A percentile compares a stretch with the other conserved stretches of the same genome.
Conservation (phyloP, 2,888 invertebrate genomes). For the Apantesis nais region DNA sequence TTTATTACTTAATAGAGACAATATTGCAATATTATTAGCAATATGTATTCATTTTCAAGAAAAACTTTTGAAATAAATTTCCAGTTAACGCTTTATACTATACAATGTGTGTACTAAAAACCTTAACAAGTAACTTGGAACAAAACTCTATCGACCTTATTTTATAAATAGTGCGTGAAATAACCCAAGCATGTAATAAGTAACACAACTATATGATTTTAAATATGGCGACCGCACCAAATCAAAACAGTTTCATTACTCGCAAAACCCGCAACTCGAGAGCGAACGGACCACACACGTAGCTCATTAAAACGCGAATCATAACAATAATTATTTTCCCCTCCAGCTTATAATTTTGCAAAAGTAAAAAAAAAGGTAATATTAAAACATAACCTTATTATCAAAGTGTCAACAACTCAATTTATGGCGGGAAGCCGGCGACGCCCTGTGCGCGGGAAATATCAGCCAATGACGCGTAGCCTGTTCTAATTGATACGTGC, state of each 20-base stretch:
- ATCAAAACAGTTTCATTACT: slow-evolving; percentile 75
- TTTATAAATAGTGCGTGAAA: slow-evolving; percentile 34
- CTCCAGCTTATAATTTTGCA: slow-evolving; percentile 81
- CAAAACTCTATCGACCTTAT: slow-evolving; percentile 10
- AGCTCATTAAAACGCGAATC: slow-evolving; percentile 78
- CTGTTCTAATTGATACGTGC: slow-evolving; percentile 46
- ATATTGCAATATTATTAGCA: too few relatives aligned
- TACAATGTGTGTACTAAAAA: background rate
- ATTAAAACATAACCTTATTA: slow-evolving; percentile 84
- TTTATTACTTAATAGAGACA: too few relatives aligned
- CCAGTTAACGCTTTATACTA: background rate
- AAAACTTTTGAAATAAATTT: background rate
- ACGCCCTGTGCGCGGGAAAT: slow-evolving; percentile 76
- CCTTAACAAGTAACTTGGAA: background rate
- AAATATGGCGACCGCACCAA: slow-evolving; percentile 66
- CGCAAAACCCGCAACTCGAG: slow-evolving; percentile 57
- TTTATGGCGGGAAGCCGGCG: slow-evolving; percentile 82
- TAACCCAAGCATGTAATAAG: slow-evolving; percentile 43
- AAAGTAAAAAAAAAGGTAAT: slow-evolving; percentile 63
- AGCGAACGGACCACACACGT: slow-evolving; percentile 80
- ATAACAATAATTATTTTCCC: slow-evolving; percentile 81
- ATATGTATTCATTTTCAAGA: too few relatives aligned
- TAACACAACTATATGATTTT: slow-evolving; percentile 62
- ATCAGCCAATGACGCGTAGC: slow-evolving; percentile 70
- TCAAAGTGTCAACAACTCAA: slow-evolving; percentile 86